A percentile compares a stretch with the other conserved stretches of the same genome.
Evolutionary conservation across 2,888 invertebrate species (phyloP).

Genomic region (Pediacus dermestoides): DNA sequence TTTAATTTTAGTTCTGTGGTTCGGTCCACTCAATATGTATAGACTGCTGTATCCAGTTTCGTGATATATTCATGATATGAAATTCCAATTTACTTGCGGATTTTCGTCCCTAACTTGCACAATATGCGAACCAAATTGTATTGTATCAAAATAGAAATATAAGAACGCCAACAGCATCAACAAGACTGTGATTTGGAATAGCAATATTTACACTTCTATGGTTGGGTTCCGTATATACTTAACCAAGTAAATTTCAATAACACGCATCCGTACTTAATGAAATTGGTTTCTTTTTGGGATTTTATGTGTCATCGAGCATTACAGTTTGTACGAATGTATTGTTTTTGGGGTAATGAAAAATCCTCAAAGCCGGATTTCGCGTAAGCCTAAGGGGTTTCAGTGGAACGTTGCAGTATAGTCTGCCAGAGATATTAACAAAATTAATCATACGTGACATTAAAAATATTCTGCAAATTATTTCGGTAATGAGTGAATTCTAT

Average conservation of each 20-base stretch:
- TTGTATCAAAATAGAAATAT: not conserved
- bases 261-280: not conserved
- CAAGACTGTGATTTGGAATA: slow-evolving; percentile 1
- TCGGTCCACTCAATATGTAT: slow-evolving; percentile 33
- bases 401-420: too few relatives aligned
- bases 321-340: too few relatives aligned
- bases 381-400: too few relatives aligned
- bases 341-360: too few relatives aligned
- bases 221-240: slow-evolving; percentile 10
- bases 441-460: too few relatives aligned
- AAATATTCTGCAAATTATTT: too few relatives aligned
- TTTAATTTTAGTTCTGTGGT: slow-evolving; percentile 20
- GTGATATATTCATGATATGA: slow-evolving; percentile 33
- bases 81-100: slow-evolving; percentile 34
- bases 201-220: slow-evolving; percentile 13
- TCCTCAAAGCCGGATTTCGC: too few relatives aligned
- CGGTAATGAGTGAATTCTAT: too few relatives aligned
- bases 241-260: slow-evolving; percentile 12
- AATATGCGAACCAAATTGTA: slow-evolving; percentile 21
- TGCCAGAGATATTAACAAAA: too few relatives aligned
- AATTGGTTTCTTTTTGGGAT: slow-evolving; percentile 6
- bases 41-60: slow-evolving; percentile 24
- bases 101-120: slow-evolving; percentile 20
- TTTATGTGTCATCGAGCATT: slow-evolving; percentile 8
- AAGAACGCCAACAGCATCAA: not conserved